Evolutionary conservation across 2,113 vertebrate genomes (phyloP).

Genomic region (Trogon surrucura): DNA sequence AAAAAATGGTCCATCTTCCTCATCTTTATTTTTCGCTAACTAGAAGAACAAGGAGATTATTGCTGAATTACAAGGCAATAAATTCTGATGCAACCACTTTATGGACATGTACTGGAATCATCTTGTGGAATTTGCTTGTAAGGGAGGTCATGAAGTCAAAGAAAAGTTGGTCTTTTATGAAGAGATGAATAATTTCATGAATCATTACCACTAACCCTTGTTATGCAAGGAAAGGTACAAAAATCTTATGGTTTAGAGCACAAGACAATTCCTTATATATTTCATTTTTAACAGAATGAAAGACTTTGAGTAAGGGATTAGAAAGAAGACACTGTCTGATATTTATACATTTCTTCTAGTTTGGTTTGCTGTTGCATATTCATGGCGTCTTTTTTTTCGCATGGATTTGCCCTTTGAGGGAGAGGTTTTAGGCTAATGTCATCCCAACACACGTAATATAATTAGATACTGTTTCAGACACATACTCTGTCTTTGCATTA

Average conservation of each 20-base stretch:
- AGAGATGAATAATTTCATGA: constrained; percentile 35
- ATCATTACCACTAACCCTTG: neutral
- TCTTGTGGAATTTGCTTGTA: constrained; percentile 23
- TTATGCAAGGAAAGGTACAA: neutral
- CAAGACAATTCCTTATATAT: neutral
- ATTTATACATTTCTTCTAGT: neutral
- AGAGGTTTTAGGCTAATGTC: neutral
- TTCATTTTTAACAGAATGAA: neutral
- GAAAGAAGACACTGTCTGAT: neutral
- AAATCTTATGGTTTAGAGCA: neutral
- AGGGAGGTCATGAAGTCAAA: constrained; percentile 27
- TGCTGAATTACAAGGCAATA: constrained; percentile 7
- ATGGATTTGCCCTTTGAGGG: neutral
- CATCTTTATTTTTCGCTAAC: neutral
- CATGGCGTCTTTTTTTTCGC: neutral
- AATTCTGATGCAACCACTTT: neutral
- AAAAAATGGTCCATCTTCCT: neutral
- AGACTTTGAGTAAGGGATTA: neutral
- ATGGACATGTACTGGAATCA: neutral
- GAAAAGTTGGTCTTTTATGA: neutral
- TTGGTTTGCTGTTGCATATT: neutral
- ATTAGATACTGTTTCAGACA: neutral
- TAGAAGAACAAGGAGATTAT: neutral
- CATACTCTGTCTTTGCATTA: neutral
- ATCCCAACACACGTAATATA: neutral